Evolutionary conservation across 1,140 invertebrate species (phyloP).

Genomic region (Lepidurus arcticus): DNA sequence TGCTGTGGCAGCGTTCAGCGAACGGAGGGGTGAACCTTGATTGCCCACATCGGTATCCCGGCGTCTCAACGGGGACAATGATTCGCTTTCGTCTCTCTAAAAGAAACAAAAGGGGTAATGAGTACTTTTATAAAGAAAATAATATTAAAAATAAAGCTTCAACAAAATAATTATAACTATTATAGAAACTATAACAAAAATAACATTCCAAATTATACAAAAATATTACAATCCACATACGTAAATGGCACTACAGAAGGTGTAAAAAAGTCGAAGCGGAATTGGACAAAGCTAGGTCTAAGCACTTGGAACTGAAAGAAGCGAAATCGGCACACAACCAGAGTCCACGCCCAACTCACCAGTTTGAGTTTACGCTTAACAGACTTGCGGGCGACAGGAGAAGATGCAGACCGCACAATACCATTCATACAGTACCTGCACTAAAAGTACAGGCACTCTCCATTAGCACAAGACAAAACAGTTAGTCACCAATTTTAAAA

Average conservation of each 20-base stretch:
- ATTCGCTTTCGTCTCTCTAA: conserved; percentile 1
- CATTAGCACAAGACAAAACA: conserved; percentile 19
- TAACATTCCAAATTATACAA: too few species aligned
- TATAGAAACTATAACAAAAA: too few species aligned
- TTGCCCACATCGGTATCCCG: background rate
- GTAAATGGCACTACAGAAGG: background rate
- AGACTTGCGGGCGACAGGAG: conserved; percentile 16
- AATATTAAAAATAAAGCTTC: background rate
- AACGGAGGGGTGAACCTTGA: background rate
- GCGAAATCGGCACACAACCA: background rate
- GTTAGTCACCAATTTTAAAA: background rate
- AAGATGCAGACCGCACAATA: conserved; percentile 17
- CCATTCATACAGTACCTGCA: conserved; percentile 15
- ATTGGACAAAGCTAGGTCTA: background rate
- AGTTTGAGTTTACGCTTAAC: conserved; percentile 11
- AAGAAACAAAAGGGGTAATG: background rate
- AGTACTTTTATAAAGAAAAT: background rate
- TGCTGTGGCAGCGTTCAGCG: background rate
- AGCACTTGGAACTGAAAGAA: background rate
- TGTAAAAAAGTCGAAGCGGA: background rate
- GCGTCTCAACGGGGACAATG: background rate
- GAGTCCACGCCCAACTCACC: conserved; percentile 6
- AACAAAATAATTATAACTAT: background rate
- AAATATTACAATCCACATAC: background rate
- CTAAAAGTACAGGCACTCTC: conserved; percentile 12